A percentile compares a stretch with the other conserved stretches of the same genome.
These are phyloP conservation scores for Drosophila sucinea DNA, from an alignment of 1,140 invertebrate genomes.

Conservation along the genomic window DNA sequence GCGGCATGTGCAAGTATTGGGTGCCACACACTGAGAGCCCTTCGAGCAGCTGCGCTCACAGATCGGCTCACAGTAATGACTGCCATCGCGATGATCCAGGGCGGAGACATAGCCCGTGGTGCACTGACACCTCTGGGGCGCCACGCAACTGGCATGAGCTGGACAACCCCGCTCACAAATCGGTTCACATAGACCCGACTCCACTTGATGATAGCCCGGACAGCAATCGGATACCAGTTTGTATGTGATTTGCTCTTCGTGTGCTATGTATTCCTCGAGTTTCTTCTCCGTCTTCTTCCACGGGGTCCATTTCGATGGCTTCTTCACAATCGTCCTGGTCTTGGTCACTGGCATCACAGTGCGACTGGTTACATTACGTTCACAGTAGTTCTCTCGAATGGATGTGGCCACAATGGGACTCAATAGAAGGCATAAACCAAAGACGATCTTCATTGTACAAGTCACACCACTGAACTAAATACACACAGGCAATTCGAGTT, in stretches of 20 bases:
- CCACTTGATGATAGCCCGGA: slow-evolving; percentile 48
- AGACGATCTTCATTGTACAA: slow-evolving; percentile 37
- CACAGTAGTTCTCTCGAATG: slow-evolving; percentile 54
- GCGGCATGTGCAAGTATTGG: slow-evolving; percentile 63
- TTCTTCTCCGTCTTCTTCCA: slow-evolving; percentile 56
- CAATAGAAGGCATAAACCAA: slow-evolving; percentile 35
- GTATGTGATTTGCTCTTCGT: slow-evolving; percentile 48
- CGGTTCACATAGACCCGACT: slow-evolving; percentile 63
- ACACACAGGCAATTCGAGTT: slow-evolving; percentile 2
- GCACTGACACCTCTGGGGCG: slow-evolving; percentile 67
- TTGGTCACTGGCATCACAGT: slow-evolving; percentile 50
- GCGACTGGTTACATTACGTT: slow-evolving; percentile 54
- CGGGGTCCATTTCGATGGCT: slow-evolving; percentile 51
- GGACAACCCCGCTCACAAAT: slow-evolving; percentile 66
- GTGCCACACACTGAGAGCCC: slow-evolving; percentile 54
- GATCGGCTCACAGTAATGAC: slow-evolving; percentile 66
- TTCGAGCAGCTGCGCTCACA: slow-evolving; percentile 45
- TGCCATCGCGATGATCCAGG: slow-evolving; percentile 47
- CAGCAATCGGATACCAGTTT: slow-evolving; percentile 60
- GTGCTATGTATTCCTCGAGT: slow-evolving; percentile 43
- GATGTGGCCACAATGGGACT: slow-evolving; percentile 21
- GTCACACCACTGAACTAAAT: slow-evolving; percentile 47
- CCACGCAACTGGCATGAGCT: slow-evolving; percentile 61
- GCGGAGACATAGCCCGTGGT: slow-evolving; percentile 62
- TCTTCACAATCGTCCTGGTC: slow-evolving; percentile 44